A percentile compares a stretch with the other conserved stretches of the same genome.
phyloP scores from a whole-genome alignment of 1,140 invertebrate genomes.

The Stegodyphus mimosarum region DNA sequence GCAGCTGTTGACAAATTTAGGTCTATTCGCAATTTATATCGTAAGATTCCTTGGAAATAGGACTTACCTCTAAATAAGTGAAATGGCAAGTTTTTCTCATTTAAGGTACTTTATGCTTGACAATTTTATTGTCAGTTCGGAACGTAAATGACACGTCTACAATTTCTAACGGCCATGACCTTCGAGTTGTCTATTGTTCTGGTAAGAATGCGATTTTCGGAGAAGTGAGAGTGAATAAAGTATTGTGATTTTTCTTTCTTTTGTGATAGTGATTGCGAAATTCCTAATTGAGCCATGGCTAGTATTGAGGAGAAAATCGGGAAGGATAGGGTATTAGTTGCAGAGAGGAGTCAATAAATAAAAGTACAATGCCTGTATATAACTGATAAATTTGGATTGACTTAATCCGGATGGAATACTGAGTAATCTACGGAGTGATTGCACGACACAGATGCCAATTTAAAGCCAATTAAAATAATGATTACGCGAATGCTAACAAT shows the following conservation, averaged over 20 bases:
- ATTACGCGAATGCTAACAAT: no score
- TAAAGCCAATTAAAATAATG: no score
- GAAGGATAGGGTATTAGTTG: background rate
- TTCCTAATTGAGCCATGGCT: constrained; percentile 20
- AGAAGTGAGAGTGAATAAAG: constrained; percentile 54
- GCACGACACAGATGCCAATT: no score
- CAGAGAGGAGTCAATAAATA: no score
- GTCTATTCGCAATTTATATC: no score
- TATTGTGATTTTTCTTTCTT: constrained; percentile 27
- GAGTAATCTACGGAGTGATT: no score
- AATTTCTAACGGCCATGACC: constrained; percentile 51
- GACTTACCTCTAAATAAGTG: constrained; percentile 13
- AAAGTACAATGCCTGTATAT: no score
- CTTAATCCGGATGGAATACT: no score
- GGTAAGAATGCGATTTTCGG: constrained; percentile 34
- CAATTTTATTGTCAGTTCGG: constrained; percentile 49
- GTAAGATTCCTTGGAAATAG: background rate
- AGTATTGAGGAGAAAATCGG: background rate
- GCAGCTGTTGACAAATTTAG: no score
- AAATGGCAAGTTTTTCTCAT: constrained; percentile 24
- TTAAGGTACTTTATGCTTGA: background rate
- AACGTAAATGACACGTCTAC: constrained; percentile 29
- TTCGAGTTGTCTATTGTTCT: constrained; percentile 48
- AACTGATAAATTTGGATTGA: no score
- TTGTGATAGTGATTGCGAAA: constrained; percentile 7